phyloP scores from a whole-genome alignment of 2,888 invertebrate species.

The Apamea sordens region DNA sequence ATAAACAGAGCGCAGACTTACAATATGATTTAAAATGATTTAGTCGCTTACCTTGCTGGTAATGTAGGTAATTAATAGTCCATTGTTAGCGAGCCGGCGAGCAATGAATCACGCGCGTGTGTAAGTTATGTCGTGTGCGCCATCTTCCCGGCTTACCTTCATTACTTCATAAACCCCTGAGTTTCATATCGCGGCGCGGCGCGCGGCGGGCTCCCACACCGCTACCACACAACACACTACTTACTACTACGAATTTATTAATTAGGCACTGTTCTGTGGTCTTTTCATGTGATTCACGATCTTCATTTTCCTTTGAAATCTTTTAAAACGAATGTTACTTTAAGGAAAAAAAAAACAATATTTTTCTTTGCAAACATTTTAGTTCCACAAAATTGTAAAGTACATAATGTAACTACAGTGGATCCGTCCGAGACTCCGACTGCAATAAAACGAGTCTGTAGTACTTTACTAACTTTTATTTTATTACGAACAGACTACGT shows the following conservation, averaged over 20 bases:
- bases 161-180: conserved; percentile 49
- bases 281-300: no score
- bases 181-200: conserved; percentile 20
- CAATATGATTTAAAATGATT: conserved; percentile 39
- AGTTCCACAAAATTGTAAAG: conserved; percentile 3
- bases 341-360: neutral
- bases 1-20: neutral
- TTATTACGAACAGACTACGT: conserved; percentile 24
- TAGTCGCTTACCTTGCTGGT: conserved; percentile 36
- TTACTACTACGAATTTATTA: neutral
- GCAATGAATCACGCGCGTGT: conserved; percentile 43
- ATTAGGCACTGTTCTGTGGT: neutral
- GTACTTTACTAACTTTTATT: conserved; percentile 41
- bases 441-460: conserved; percentile 17
- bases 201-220: neutral
- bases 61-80: conserved; percentile 51
- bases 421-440: neutral
- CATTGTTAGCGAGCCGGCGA: conserved; percentile 38
- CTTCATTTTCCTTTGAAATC: conserved; percentile 3
- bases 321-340: conserved; percentile 13
- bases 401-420: conserved; percentile 1
- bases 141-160: conserved; percentile 47
- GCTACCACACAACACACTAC: neutral
- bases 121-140: conserved; percentile 47
- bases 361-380: conserved; percentile 11